These are phyloP conservation scores for Smithornis capensis DNA, from an alignment of 2,113 vertebrate genomes.

Conservation along the genomic window DNA sequence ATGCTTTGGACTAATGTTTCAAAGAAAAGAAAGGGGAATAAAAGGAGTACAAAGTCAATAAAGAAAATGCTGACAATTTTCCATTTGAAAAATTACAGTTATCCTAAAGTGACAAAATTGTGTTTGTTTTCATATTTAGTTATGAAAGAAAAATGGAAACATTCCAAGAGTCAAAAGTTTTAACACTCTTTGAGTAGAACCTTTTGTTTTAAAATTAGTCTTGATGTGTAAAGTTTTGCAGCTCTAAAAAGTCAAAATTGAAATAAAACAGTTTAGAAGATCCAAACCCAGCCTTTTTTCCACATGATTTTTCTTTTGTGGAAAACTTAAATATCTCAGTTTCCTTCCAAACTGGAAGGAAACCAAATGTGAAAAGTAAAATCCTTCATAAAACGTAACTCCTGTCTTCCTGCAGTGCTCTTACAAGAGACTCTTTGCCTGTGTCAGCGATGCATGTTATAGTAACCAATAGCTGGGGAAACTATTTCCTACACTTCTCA, in stretches of 20 bases:
- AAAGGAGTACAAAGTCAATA: neutral
- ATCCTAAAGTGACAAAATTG: neutral
- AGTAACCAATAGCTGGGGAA: slow-evolving; percentile 42
- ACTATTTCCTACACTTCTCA: slow-evolving; percentile 18
- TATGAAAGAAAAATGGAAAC: neutral
- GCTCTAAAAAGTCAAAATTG: neutral
- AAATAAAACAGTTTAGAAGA: neutral
- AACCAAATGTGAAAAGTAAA: slow-evolving; percentile 42
- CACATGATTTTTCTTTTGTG: slow-evolving; percentile 30
- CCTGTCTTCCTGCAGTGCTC: slow-evolving; percentile 20
- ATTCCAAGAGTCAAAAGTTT: neutral
- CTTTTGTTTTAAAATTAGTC: slow-evolving; percentile 28
- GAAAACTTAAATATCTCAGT: slow-evolving; percentile 28
- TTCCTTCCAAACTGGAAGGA: slow-evolving; percentile 48
- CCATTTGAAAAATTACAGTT: neutral
- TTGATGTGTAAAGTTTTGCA: neutral
- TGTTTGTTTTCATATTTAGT: neutral
- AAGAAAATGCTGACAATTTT: neutral
- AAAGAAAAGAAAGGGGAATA: neutral
- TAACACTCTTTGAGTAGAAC: neutral
- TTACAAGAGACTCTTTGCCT: slow-evolving; percentile 6
- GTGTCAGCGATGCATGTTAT: neutral
- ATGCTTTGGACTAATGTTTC: neutral
- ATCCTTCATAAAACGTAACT: slow-evolving; percentile 32
- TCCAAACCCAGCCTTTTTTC: neutral